Conservation (phyloP, 2,888 invertebrate genomes). For the Andrena bicolor region DNA sequence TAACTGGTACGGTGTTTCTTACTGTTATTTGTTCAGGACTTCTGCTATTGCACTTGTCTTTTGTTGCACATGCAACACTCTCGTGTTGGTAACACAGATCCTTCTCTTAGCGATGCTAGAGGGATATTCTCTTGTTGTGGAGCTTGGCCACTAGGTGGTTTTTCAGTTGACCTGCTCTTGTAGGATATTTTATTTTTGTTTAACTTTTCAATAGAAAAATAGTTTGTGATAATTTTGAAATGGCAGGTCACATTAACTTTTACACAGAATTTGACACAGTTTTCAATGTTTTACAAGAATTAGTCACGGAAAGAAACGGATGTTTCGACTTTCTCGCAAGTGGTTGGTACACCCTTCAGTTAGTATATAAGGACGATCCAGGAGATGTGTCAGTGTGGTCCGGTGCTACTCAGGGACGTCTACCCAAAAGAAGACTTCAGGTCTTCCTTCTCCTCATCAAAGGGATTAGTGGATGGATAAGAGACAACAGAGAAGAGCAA, state of each 20-base stretch:
- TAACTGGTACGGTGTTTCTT: too few species aligned
- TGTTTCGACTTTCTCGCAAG: constrained; percentile 62
- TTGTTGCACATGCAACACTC: background rate
- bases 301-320: too few species aligned
- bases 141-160: constrained; percentile 2
- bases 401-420: constrained; percentile 69
- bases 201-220: background rate
- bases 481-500: too few species aligned
- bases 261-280: background rate
- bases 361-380: constrained; percentile 62
- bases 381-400: constrained; percentile 49
- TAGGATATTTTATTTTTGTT: too few species aligned
- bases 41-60: too few species aligned
- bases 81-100: constrained; percentile 16
- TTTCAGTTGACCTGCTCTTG: background rate
- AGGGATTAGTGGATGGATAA: background rate
- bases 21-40: background rate
- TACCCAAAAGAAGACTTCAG: background rate
- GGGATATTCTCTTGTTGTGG: background rate
- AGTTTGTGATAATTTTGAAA: background rate
- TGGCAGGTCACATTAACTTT: background rate
- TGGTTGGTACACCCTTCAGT: background rate
- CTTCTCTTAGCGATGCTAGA: background rate
- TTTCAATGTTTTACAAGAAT: background rate
- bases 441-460: background rate